These are phyloP conservation scores for Eulithis prunata DNA, from an alignment of 2,888 invertebrate genomes.

Conservation along the genomic window DNA sequence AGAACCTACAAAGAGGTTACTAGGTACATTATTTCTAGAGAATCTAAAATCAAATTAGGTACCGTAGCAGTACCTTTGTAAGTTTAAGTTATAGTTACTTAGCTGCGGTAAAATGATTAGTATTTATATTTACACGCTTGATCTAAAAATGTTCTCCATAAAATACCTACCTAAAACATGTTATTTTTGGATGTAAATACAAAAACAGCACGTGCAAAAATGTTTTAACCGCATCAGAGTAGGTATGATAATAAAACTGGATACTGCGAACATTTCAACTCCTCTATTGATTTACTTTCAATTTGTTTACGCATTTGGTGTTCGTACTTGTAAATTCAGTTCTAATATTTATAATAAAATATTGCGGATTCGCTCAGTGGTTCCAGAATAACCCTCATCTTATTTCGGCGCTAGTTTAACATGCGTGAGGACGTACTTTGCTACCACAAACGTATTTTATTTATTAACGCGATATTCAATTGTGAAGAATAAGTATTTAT, in stretches of 20 bases:
- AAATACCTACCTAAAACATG: constrained; percentile 1
- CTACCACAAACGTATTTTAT: background rate
- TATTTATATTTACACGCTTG: too few species aligned
- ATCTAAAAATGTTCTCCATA: background rate
- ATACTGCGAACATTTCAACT: constrained; percentile 54
- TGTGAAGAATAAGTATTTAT: background rate
- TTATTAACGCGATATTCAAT: background rate
- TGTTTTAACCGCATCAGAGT: constrained; percentile 60
- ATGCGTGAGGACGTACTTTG: constrained; percentile 11
- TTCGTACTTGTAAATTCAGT: constrained; percentile 69
- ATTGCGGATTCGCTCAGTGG: constrained; percentile 55
- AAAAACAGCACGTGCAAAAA: constrained; percentile 56
- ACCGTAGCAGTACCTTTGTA: too few species aligned
- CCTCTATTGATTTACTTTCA: constrained; percentile 74
- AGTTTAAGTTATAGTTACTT: too few species aligned
- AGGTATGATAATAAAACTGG: constrained; percentile 72
- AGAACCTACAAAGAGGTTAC: too few species aligned
- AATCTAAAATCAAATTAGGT: too few species aligned
- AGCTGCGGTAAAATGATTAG: too few species aligned
- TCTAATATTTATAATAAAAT: constrained; percentile 64
- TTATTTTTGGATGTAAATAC: constrained; percentile 2
- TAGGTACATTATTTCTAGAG: too few species aligned
- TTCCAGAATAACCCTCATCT: constrained; percentile 53
- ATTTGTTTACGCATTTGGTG: constrained; percentile 69
- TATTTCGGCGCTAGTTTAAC: constrained; percentile 46